These are phyloP conservation scores for Macaria liturata DNA, from an alignment of 2,888 invertebrate species.

Conservation along the genomic window DNA sequence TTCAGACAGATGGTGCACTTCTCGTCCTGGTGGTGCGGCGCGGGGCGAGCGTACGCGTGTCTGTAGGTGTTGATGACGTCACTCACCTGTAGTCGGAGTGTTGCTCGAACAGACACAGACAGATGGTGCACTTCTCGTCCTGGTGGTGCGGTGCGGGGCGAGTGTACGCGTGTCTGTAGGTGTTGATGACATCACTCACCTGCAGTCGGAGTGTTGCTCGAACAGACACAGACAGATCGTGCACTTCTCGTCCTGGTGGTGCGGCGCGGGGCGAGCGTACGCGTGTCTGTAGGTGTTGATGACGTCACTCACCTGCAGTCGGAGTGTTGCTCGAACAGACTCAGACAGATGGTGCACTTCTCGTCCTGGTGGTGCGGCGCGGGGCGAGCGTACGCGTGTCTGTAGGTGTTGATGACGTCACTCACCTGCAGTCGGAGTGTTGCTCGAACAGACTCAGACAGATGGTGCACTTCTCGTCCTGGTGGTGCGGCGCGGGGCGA, in stretches of 20 bases:
- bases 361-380: slow-evolving; percentile 89
- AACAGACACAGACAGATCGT: slow-evolving; percentile 95
- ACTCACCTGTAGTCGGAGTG: slow-evolving; percentile 91
- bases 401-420: slow-evolving; percentile 92
- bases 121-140: slow-evolving; percentile 95
- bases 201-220: slow-evolving; percentile 93
- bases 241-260: slow-evolving; percentile 93
- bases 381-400: slow-evolving; percentile 90
- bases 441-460: slow-evolving; percentile 94
- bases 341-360: slow-evolving; percentile 96
- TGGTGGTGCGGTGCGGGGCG: slow-evolving; percentile 86
- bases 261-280: slow-evolving; percentile 86
- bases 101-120: slow-evolving; percentile 93
- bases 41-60: slow-evolving; percentile 89
- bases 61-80: slow-evolving; percentile 74
- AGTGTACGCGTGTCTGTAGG: slow-evolving; percentile 90
- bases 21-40: slow-evolving; percentile 88
- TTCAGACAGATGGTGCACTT: slow-evolving; percentile 96
- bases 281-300: slow-evolving; percentile 94
- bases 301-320: slow-evolving; percentile 91
- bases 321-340: slow-evolving; percentile 93
- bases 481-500: slow-evolving; percentile 86
- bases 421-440: slow-evolving; percentile 92
- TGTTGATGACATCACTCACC: slow-evolving; percentile 70
- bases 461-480: slow-evolving; percentile 95